Percentiles rank a stretch among this genome's conserved stretches.
Conservation (phyloP, 2,797 vertebrate genomes). For the Gymnopithys bicolor region DNA sequence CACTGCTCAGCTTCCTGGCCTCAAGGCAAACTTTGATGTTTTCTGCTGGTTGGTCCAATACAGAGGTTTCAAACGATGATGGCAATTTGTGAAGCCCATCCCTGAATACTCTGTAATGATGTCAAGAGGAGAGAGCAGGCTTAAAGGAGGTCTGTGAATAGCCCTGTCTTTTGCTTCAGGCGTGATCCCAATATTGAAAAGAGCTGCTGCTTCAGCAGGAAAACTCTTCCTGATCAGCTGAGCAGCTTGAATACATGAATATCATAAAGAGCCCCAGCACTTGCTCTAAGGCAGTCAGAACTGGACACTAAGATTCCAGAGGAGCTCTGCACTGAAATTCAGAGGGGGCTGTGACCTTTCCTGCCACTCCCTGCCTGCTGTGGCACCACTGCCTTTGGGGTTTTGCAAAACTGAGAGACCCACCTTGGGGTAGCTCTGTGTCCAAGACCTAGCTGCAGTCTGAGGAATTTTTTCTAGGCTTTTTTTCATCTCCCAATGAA, state of each 20-base stretch:
- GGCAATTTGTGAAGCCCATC: not conserved
- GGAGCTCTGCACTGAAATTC: not conserved
- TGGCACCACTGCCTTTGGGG: fast-evolving
- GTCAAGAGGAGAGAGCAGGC: not conserved
- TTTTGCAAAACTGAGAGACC: not conserved
- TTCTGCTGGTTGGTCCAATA: not conserved
- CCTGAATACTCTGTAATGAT: not conserved
- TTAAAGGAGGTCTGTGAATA: not conserved
- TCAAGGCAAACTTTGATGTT: not conserved
- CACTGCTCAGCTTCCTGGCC: not conserved
- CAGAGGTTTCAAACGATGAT: not conserved
- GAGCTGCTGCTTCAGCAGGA: not conserved
- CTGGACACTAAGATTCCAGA: not conserved
- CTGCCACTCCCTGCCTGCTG: not conserved
- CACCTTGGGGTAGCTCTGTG: not conserved
- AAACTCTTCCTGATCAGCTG: not conserved
- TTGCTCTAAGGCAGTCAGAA: not conserved
- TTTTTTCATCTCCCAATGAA: not conserved
- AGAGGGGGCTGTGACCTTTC: fast-evolving
- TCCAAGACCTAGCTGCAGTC: fast-evolving
- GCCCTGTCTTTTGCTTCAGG: not conserved
- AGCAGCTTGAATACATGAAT: not conserved
- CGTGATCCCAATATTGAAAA: not conserved
- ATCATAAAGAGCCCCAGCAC: not conserved
- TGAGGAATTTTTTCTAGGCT: not conserved